Evolutionary conservation across 2,113 vertebrate species (phyloP).

Genomic region (Suncus etruscus): DNA sequence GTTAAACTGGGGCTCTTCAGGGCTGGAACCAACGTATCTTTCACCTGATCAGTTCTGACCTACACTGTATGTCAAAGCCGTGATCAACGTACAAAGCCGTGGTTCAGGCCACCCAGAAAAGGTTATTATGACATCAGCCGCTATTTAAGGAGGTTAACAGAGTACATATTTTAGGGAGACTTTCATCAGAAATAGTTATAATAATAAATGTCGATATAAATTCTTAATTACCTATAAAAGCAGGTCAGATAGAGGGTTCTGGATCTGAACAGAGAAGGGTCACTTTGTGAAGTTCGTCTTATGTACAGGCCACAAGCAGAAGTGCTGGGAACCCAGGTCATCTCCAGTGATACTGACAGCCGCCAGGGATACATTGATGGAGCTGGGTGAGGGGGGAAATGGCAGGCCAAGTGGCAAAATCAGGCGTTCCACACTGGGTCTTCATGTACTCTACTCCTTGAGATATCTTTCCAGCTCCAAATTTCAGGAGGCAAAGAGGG

Average conservation of each 20-base stretch:
- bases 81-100: not conserved
- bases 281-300: not conserved
- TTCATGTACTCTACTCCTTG: no score
- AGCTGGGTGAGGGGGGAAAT: no score
- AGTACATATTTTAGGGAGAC: conserved; percentile 40
- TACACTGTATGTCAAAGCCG: not conserved
- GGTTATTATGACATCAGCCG: not conserved
- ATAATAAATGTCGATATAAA: conserved; percentile 32
- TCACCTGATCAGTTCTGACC: not conserved
- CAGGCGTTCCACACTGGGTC: no score
- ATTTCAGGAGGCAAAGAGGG: no score
- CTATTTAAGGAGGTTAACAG: not conserved
- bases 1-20: no score
- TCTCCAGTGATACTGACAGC: no score
- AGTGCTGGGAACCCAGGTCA: no score
- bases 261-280: not conserved
- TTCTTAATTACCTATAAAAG: conserved; percentile 54
- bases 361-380: no score
- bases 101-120: not conserved
- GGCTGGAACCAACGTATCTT: not conserved
- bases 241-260: not conserved
- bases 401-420: no score
- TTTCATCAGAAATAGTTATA: conserved; percentile 43
- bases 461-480: no score
- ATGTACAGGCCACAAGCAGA: no score